These are phyloP conservation scores for Rhabditoides inermis DNA, from an alignment of 2,888 invertebrate species.

Conservation along the genomic window DNA sequence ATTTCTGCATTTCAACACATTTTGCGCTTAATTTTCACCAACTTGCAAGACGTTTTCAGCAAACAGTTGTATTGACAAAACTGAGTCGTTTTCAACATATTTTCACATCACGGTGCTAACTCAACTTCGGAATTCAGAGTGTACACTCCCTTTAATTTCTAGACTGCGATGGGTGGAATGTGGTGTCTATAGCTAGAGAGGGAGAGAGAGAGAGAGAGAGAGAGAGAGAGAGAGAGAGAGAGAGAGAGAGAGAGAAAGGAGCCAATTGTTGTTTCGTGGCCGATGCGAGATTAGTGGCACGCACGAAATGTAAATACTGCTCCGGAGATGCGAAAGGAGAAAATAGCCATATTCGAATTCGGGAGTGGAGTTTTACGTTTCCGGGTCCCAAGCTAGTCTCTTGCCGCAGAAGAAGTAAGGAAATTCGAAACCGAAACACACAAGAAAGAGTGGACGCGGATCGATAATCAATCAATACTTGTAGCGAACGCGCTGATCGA, in stretches of 20 bases:
- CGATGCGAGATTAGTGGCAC: neutral
- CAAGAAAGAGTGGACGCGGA: neutral
- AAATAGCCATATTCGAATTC: neutral
- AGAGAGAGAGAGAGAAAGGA: constrained; percentile 1
- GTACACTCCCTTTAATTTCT: too few relatives aligned
- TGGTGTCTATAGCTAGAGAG: too few relatives aligned
- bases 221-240: neutral
- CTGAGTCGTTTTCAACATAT: too few relatives aligned
- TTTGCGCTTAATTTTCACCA: too few relatives aligned
- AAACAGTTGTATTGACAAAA: too few relatives aligned
- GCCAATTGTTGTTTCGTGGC: neutral
- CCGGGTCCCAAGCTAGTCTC: neutral
- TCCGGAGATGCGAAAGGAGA: neutral
- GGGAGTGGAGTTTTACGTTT: neutral
- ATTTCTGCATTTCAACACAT: too few relatives aligned
- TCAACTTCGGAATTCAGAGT: too few relatives aligned
- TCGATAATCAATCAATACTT: neutral
- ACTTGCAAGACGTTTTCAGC: too few relatives aligned
- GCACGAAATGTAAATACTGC: neutral
- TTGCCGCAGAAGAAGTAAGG: neutral
- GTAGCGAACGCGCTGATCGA: constrained; percentile 17
- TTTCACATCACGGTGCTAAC: too few relatives aligned
- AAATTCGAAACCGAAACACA: neutral
- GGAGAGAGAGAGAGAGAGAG: neutral
- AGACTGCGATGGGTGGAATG: neutral